Conservation (phyloP, 2,113 vertebrate genomes). For the Rhombomys opimus region DNA sequence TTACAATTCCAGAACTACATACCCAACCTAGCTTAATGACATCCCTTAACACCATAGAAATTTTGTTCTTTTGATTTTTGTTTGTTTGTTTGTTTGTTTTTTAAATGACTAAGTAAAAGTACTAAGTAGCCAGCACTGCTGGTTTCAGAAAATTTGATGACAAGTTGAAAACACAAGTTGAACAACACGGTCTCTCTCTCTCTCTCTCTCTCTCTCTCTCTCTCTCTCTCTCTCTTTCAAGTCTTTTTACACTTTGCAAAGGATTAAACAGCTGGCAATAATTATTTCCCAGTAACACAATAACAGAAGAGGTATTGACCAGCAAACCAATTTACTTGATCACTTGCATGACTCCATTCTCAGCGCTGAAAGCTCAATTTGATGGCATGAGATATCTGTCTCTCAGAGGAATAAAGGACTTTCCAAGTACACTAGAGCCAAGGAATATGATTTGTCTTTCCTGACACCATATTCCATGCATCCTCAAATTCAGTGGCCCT, state of each 20-base stretch:
- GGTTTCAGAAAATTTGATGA: background rate
- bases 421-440: conserved; percentile 5
- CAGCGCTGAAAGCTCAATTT: conserved; percentile 59
- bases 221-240: background rate
- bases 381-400: conserved; percentile 61
- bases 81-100: too few species aligned
- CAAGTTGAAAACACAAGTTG: conserved; percentile 5
- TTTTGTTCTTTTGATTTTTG: background rate
- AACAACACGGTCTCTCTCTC: background rate
- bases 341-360: conserved; percentile 65
- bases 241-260: conserved; percentile 34
- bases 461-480: background rate
- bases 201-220: background rate
- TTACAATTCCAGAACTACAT: conserved; percentile 19
- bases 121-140: background rate
- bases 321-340: conserved; percentile 73
- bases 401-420: conserved; percentile 66
- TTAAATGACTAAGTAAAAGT: background rate
- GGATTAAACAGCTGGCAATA: conserved; percentile 61
- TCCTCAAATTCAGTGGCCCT: conserved; percentile 60
- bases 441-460: conserved; percentile 61
- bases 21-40: background rate
- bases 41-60: conserved; percentile 9
- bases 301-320: conserved; percentile 79
- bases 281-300: conserved; percentile 77